A percentile compares a stretch with the other conserved stretches of the same genome.
phyloP scores from a whole-genome alignment of 2,888 invertebrate genomes.

The Laspeyria flexula region DNA sequence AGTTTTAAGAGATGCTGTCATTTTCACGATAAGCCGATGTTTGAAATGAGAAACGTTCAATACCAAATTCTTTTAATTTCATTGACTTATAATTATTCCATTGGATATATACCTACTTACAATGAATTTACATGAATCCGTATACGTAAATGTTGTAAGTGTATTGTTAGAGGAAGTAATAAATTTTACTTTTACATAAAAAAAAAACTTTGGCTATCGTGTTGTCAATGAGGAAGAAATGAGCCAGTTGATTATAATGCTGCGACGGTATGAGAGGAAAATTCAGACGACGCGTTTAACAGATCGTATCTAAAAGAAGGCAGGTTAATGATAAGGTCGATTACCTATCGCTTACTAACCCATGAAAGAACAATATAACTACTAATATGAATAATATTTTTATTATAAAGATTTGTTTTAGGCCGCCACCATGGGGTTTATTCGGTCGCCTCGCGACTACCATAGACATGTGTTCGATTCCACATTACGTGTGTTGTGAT shows the following conservation, averaged over 20 bases:
- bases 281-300: conserved; percentile 31
- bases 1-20: conserved; percentile 64
- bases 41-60: conserved; percentile 18
- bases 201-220: conserved; percentile 34
- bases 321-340: conserved; percentile 45
- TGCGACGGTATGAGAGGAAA: conserved; percentile 27
- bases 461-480: too few relatives aligned
- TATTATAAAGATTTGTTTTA: too few relatives aligned
- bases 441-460: too few relatives aligned
- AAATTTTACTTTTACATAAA: conserved; percentile 28
- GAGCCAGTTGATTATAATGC: conserved; percentile 43
- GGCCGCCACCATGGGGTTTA: too few relatives aligned
- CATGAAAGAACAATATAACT: conserved; percentile 37
- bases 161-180: conserved; percentile 16
- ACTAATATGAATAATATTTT: too few relatives aligned
- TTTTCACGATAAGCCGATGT: conserved; percentile 50
- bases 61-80: conserved; percentile 15
- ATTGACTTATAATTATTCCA: conserved; percentile 3
- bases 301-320: conserved; percentile 35
- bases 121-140: too few relatives aligned
- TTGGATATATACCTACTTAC: too few relatives aligned
- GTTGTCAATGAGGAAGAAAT: conserved; percentile 41
- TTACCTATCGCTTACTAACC: conserved; percentile 38
- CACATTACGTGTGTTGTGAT: too few relatives aligned
- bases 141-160: background rate